Base-by-base conservation (phyloP, 2,888 invertebrate species). In the Conistra vaccinii region DNA sequence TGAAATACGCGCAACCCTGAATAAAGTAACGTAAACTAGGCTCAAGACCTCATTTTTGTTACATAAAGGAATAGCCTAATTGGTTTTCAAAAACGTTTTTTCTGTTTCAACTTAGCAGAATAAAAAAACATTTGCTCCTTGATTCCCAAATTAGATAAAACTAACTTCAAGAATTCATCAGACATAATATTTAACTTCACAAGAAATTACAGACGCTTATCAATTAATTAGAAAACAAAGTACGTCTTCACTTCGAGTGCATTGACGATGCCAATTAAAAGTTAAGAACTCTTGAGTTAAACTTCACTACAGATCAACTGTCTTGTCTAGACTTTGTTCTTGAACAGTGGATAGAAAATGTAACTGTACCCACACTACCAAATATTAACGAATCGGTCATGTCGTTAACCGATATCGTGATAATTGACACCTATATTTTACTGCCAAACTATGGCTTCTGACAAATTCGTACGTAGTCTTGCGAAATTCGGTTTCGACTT, bases 361-460 rank as follows among this genome's bases (percentile, higher is more conserved):
- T 60, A 81, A 72, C 73, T 83, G 67, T 72, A 84, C 79, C 69
- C 79, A 69, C 73, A 76, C 67, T 80, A 76, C 76, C 71, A 65
- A 81, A 76, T 77, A 81, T 83, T 82, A 86, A 85, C 79, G 83
- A 84, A 87, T 87, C 76, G 80, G 80, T 83, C 69, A 81, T 62
- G 68, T 83, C 51, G 57, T 84, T 83, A 76, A 81, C 75, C 61
- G 70, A 81, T 84, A 79, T 81, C 70, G 76, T 83, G 74, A 83
- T 88, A 89, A 89, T 89, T 89, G 89, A 88, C 89, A 83, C 84
- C 81, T 80, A 80, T 79, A 85, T 88, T 86, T 89, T 88, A 89
- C 61, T 82, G 73, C 78, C 79, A 58, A 81, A 83, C 85, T 81
- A 81, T 78, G 70, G 78, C 72, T 82, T 82, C 79, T 83, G 85